phyloP scores from a whole-genome alignment of 2,797 vertebrate species.

The Bradypus variegatus region DNA sequence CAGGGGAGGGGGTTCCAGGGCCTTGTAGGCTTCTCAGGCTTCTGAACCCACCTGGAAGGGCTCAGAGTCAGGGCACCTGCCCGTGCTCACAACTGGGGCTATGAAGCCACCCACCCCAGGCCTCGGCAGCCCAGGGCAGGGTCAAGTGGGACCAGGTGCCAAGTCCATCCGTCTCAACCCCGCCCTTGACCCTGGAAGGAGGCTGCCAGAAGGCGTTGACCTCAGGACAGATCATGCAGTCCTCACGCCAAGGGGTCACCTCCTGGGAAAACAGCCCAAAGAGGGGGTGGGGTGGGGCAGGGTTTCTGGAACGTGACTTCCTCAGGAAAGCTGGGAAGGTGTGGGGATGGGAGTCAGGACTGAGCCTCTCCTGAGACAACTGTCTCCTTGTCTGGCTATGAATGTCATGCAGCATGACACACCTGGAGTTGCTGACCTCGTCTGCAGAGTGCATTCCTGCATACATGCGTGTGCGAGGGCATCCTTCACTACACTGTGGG shows the following conservation, averaged over 20 bases:
- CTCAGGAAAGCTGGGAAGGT: background rate
- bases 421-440: background rate
- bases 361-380: background rate
- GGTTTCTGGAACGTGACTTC: background rate
- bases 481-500: background rate
- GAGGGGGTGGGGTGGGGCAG: no score
- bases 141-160: background rate
- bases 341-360: background rate
- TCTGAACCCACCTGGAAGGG: background rate
- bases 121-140: background rate
- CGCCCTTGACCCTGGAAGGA: background rate
- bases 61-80: background rate
- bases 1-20: no score
- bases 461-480: fast-evolving
- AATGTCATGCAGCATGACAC: fast-evolving
- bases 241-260: background rate
- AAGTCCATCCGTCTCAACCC: background rate
- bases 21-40: background rate
- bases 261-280: background rate
- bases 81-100: background rate
- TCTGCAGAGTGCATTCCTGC: background rate
- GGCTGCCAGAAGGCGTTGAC: background rate
- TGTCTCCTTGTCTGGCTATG: background rate
- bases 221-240: background rate
- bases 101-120: background rate